Evolutionary conservation across 1,140 invertebrate species (phyloP).

Genomic region (Ceratina australensis): DNA sequence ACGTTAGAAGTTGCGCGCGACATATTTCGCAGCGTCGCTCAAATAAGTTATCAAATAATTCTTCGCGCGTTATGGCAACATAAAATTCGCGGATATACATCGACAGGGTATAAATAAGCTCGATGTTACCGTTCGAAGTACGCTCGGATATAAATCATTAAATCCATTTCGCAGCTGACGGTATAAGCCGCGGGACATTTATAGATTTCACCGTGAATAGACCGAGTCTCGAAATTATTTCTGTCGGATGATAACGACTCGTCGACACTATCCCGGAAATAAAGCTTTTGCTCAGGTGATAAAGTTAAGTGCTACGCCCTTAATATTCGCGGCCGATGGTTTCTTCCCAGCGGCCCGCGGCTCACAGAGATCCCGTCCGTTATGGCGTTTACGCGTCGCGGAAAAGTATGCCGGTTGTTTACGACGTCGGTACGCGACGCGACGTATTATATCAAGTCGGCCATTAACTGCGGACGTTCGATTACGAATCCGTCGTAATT

Average conservation of each 20-base stretch:
- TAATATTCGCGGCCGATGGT: neutral
- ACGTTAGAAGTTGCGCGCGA: slow-evolving; percentile 26
- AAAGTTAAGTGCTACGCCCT: neutral
- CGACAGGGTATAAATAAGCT: too few species aligned
- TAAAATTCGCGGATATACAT: too few species aligned
- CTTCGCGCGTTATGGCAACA: neutral
- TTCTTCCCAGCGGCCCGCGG: neutral
- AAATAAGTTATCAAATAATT: slow-evolving; percentile 16
- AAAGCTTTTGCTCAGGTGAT: neutral
- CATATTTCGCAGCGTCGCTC: slow-evolving; percentile 17
- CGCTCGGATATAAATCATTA: too few species aligned
- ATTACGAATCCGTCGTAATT: slow-evolving; percentile 70
- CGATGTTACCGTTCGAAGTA: too few species aligned
- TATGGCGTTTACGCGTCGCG: slow-evolving; percentile 1
- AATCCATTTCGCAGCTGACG: too few species aligned
- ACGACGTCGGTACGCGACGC: slow-evolving; percentile 7
- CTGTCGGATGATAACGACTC: too few species aligned
- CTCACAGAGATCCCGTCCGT: neutral
- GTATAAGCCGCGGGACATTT: too few species aligned
- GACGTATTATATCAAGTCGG: slow-evolving; percentile 37
- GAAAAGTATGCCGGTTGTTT: slow-evolving; percentile 29
- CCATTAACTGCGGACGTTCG: slow-evolving; percentile 49
- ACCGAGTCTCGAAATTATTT: too few species aligned
- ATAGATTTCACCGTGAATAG: too few species aligned
- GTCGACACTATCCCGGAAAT: too few species aligned